Evolutionary conservation across 2,888 invertebrate species (phyloP).

Genomic region (Microchrysa polita): DNA sequence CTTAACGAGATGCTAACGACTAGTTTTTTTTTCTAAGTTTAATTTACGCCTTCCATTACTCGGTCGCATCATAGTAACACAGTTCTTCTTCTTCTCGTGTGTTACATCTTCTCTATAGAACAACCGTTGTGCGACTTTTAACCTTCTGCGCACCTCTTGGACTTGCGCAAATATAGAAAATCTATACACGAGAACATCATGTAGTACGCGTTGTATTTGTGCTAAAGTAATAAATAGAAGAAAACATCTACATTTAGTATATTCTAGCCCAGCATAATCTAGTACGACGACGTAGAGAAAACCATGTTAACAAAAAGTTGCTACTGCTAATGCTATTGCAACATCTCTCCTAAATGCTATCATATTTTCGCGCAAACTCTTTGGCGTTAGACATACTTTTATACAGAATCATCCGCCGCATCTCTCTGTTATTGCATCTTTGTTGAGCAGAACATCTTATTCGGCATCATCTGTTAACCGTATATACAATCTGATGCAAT

Average conservation of each 20-base stretch:
- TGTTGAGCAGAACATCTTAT: constrained; percentile 11
- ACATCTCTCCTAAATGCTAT: constrained; percentile 5
- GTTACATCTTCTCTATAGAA: not conserved
- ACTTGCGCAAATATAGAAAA: constrained; percentile 9
- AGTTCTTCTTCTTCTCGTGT: too few relatives aligned
- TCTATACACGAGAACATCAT: not conserved
- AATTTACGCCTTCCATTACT: not conserved
- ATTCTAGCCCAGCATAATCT: too few relatives aligned
- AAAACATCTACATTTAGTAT: too few relatives aligned
- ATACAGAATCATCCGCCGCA: not conserved
- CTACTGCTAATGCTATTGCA: not conserved
- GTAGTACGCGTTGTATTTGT: not conserved
- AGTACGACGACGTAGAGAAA: not conserved
- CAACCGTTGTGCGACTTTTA: constrained; percentile 40
- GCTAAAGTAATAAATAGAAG: too few relatives aligned
- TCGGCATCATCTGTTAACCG: not conserved
- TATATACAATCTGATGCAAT: not conserved
- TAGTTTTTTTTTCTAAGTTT: not conserved
- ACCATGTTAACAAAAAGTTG: not conserved
- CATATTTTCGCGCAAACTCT: constrained; percentile 23
- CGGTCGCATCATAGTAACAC: not conserved
- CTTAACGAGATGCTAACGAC: too few relatives aligned
- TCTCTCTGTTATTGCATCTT: not conserved
- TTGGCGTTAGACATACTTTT: too few relatives aligned
- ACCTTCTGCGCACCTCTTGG: constrained; percentile 33